Percentiles rank a stretch among this genome's conserved stretches.
Evolutionary conservation across 2,113 vertebrate genomes (phyloP).

Genomic region (Zonotrichia leucophrys): DNA sequence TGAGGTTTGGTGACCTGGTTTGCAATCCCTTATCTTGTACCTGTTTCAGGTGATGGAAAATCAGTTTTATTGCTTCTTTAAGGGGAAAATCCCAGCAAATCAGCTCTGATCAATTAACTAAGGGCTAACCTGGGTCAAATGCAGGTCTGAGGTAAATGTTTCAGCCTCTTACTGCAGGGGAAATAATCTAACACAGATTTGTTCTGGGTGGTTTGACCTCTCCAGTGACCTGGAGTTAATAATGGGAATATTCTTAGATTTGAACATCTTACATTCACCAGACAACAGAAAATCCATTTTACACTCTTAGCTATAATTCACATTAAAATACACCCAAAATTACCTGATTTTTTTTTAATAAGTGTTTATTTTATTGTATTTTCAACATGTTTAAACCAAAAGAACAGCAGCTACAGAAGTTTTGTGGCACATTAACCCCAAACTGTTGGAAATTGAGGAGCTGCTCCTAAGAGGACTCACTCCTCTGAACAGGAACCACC

Average conservation of each 20-base stretch:
- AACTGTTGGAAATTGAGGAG: not conserved
- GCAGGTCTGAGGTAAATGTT: not conserved
- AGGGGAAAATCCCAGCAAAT: not conserved
- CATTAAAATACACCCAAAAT: not conserved
- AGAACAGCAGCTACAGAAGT: not conserved
- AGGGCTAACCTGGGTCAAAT: not conserved
- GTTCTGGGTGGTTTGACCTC: not conserved
- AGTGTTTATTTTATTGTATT: not conserved
- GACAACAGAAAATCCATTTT: not conserved
- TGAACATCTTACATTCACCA: not conserved
- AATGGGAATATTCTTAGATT: not conserved
- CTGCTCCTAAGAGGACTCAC: not conserved
- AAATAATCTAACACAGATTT: not conserved
- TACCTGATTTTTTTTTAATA: not conserved
- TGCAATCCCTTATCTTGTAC: not conserved
- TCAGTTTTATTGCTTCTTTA: not conserved
- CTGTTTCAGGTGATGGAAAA: not conserved
- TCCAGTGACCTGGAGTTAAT: not conserved
- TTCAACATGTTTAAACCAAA: not conserved
- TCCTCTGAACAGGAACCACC: not conserved
- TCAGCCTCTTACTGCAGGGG: not conserved
- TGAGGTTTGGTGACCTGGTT: not conserved
- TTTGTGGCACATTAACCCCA: fast-evolving
- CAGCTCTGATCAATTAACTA: not conserved
- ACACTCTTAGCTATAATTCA: no score